phyloP scores from a whole-genome alignment of 1,140 invertebrate genomes.

The Tetranychus cinnabarinus region DNA sequence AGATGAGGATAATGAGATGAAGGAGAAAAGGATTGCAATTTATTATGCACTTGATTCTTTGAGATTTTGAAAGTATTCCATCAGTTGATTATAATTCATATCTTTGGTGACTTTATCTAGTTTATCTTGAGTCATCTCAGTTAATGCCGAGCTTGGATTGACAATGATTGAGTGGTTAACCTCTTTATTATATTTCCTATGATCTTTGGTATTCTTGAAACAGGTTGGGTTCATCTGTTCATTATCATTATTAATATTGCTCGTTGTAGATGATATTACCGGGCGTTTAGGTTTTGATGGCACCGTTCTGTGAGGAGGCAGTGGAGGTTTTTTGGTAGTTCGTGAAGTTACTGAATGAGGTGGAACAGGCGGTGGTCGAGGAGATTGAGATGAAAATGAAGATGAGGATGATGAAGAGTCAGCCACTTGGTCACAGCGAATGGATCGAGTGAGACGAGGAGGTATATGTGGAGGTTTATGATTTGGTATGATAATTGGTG shows the following conservation, averaged over 20 bases:
- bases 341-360: not conserved
- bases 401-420: too few species aligned
- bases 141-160: not conserved
- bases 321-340: constrained; percentile 8
- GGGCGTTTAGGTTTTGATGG: too few species aligned
- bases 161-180: not conserved
- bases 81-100: constrained; percentile 89
- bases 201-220: not conserved
- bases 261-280: not conserved
- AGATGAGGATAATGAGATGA: too few species aligned
- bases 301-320: constrained; percentile 16
- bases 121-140: constrained; percentile 2
- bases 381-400: not conserved
- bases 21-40: too few species aligned
- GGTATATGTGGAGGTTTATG: constrained; percentile 62
- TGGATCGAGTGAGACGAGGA: constrained; percentile 39
- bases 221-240: too few species aligned
- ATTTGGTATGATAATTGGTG: constrained; percentile 17
- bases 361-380: not conserved
- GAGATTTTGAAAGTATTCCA: constrained; percentile 89
- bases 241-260: not conserved
- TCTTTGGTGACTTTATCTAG: constrained; percentile 22
- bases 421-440: too few species aligned
- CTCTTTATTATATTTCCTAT: constrained; percentile 3
- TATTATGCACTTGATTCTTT: constrained; percentile 46